These are phyloP conservation scores for Garrulus glandarius DNA, from an alignment of 2,797 vertebrate species.

Conservation along the genomic window DNA sequence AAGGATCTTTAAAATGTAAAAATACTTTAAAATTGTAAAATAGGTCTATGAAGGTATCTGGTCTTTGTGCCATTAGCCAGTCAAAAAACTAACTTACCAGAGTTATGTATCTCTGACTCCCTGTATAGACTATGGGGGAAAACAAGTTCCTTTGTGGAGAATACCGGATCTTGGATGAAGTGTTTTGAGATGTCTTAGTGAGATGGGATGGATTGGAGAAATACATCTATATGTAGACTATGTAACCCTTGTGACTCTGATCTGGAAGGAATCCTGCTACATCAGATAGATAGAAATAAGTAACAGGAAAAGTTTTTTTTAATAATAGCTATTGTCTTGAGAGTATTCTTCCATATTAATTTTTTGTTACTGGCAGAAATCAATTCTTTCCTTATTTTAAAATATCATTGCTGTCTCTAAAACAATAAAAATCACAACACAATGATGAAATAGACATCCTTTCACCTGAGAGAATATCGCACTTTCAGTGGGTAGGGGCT, in stretches of 20 bases:
- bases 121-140: background rate
- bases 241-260: background rate
- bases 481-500: background rate
- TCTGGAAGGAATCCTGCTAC: background rate
- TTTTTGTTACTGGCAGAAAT: background rate
- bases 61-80: background rate
- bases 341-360: background rate
- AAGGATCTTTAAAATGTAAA: background rate
- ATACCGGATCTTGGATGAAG: background rate
- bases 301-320: background rate
- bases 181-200: background rate
- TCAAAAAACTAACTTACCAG: background rate
- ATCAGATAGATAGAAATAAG: background rate
- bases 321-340: background rate
- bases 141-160: accelerated
- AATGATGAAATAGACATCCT: slow-evolving; percentile 26
- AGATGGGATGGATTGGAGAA: background rate
- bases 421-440: background rate
- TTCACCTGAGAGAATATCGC: background rate
- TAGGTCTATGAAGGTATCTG: background rate
- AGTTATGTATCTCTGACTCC: background rate
- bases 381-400: background rate
- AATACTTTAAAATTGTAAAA: background rate
- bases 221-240: background rate
- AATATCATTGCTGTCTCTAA: slow-evolving; percentile 13